Conservation (phyloP, 1,140 invertebrate genomes). For the Scaptomyza montana region DNA sequence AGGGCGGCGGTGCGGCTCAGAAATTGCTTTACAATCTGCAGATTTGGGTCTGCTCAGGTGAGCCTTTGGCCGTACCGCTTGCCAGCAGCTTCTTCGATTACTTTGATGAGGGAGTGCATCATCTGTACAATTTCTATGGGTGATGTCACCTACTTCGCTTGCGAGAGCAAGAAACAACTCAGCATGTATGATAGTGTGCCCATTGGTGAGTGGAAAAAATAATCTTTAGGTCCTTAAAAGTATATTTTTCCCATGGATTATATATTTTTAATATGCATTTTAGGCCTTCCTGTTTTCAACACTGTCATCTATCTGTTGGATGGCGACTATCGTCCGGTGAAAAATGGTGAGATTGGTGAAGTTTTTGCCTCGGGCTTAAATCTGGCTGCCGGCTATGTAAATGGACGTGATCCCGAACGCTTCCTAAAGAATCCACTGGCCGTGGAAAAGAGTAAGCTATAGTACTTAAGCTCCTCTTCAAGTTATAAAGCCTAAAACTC, state of each 20-base stretch:
- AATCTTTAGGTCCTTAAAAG: slow-evolving; percentile 6
- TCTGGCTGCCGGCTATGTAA: slow-evolving; percentile 91
- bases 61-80: slow-evolving; percentile 88
- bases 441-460: slow-evolving; percentile 86
- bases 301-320: slow-evolving; percentile 91
- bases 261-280: too few relatives aligned
- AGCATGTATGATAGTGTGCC: slow-evolving; percentile 88
- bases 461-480: too few relatives aligned
- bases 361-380: slow-evolving; percentile 91
- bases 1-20: slow-evolving; percentile 81
- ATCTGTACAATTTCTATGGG: slow-evolving; percentile 94
- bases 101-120: slow-evolving; percentile 86
- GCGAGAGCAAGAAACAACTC: slow-evolving; percentile 86
- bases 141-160: slow-evolving; percentile 89
- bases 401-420: slow-evolving; percentile 88
- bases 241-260: too few relatives aligned
- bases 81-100: slow-evolving; percentile 89
- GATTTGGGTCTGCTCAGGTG: slow-evolving; percentile 93
- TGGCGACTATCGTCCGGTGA: slow-evolving; percentile 87
- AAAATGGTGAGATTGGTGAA: slow-evolving; percentile 90
- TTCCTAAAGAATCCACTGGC: slow-evolving; percentile 90
- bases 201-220: slow-evolving; percentile 87
- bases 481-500: not conserved
- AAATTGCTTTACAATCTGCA: slow-evolving; percentile 86
- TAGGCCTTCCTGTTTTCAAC: slow-evolving; percentile 88